These are phyloP conservation scores for Alitta virens DNA, from an alignment of 2,888 invertebrate genomes.

Conservation along the genomic window DNA sequence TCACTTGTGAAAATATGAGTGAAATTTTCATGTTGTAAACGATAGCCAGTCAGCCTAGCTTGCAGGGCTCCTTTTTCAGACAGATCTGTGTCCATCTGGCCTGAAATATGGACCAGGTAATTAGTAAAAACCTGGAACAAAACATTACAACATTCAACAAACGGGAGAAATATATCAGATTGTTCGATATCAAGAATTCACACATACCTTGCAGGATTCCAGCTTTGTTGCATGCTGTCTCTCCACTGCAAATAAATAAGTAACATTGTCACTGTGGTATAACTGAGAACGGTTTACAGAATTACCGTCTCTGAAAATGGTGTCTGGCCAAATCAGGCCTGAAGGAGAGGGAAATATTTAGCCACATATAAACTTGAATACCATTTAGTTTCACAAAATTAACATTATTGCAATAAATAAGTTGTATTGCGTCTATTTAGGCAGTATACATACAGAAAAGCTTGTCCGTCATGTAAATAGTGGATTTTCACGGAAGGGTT, in stretches of 20 bases:
- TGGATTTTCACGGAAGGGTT: too few species aligned
- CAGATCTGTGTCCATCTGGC: conserved; percentile 43
- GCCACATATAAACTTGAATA: too few species aligned
- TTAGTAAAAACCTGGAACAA: background rate
- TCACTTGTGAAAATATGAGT: conserved; percentile 50
- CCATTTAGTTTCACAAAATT: too few species aligned
- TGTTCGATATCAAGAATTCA: background rate
- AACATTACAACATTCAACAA: background rate
- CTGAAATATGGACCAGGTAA: conserved; percentile 29
- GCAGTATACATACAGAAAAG: too few species aligned
- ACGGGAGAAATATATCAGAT: background rate
- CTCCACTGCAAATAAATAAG: conserved; percentile 41
- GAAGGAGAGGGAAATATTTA: too few species aligned
- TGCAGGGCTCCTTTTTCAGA: conserved; percentile 43
- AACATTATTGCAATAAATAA: too few species aligned
- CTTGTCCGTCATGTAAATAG: too few species aligned
- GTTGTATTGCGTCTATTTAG: too few species aligned
- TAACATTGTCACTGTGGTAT: too few species aligned
- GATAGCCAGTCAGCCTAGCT: conserved; percentile 37
- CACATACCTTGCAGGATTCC: conserved; percentile 45
- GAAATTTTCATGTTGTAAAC: conserved; percentile 43
- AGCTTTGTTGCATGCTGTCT: conserved; percentile 45
- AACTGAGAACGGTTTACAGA: too few species aligned
- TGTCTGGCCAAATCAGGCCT: too few species aligned
- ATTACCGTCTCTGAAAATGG: too few species aligned